Evolutionary conservation across 1,140 invertebrate species (phyloP), one percentile per base, ranked within the genome.

Genomic region (Rhagoletis zephyria): DNA sequence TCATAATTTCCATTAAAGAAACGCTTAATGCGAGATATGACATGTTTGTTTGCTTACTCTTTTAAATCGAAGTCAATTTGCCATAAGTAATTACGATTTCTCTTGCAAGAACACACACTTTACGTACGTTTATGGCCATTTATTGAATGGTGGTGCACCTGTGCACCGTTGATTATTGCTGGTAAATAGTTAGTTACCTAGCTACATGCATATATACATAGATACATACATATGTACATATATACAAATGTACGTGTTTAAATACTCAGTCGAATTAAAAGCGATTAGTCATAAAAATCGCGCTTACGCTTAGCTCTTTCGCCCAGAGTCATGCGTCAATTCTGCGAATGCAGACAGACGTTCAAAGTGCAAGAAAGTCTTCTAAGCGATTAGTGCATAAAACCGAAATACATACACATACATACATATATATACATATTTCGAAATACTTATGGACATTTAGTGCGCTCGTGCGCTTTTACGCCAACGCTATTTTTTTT

Each of bases 201-300:
- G 7, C 30, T 65, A 40, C 19, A 30, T 65, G 9, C n/a, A 65
- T 40, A 65, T 65, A 30, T 40, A 30, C 3, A 0, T 0, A 19
- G 19, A 16, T 2, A 63, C 16, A 16, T 2, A 63, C 16, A 16
- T 63, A 16, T 63, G 61, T 63, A 10, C 1, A 16, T 63, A 10
- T 14, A 16, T 63, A 63, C 30, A 30, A 30, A 30, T 30, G 30
- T 30, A 30, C 30, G 30, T 30, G 30, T 30, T 81, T 56, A 7
- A 19, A 10, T 9, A 81, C 48, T 81, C 48, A 19, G 48, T 81
- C 14, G 48, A 56, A 56, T 81, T 81, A 81, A 81, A 81, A 56
- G 74, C 74, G 74, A 81, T 81, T 81, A 81, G 74, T 81, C 74
- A 81, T 81, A 42, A 51, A 56, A 63, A 4, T 14, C 61, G 61